A percentile compares a stretch with the other conserved stretches of the same genome.
phyloP scores from a whole-genome alignment of 2,113 vertebrate species.

The Cephalopholis sonnerati region DNA sequence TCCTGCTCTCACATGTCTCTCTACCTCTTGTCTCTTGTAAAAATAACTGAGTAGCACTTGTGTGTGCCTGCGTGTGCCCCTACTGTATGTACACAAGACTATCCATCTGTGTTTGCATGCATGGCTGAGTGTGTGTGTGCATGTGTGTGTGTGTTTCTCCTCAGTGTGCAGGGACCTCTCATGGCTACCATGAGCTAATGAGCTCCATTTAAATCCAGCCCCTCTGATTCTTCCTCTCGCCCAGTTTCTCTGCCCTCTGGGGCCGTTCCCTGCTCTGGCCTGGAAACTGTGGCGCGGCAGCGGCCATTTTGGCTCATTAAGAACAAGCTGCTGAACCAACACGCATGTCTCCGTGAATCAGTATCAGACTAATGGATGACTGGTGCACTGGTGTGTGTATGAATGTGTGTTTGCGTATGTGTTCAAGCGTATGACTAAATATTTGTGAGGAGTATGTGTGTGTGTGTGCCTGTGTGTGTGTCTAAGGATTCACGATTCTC shows the following conservation, averaged over 20 bases:
- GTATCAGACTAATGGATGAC: conserved; percentile 69
- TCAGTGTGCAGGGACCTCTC: conserved; percentile 74
- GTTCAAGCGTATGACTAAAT: conserved; percentile 61
- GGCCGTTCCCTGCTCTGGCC: conserved; percentile 73
- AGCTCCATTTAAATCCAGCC: conserved; percentile 83
- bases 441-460: conserved; percentile 45
- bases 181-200: conserved; percentile 78
- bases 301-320: conserved; percentile 82
- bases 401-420: conserved; percentile 55
- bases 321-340: conserved; percentile 73
- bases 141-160: conserved; percentile 52
- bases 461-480: conserved; percentile 19
- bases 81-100: conserved; percentile 19
- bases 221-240: conserved; percentile 78
- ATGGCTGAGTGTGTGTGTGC: conserved; percentile 23
- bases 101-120: conserved; percentile 32
- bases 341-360: conserved; percentile 71
- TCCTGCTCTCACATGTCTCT: conserved; percentile 4
- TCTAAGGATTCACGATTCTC: conserved; percentile 32
- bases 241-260: conserved; percentile 79
- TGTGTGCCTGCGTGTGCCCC: not conserved
- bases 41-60: conserved; percentile 16
- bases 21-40: conserved; percentile 12
- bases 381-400: conserved; percentile 56
- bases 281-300: conserved; percentile 73